phyloP scores from a whole-genome alignment of 2,113 vertebrate genomes.

The Callithrix jacchus region DNA sequence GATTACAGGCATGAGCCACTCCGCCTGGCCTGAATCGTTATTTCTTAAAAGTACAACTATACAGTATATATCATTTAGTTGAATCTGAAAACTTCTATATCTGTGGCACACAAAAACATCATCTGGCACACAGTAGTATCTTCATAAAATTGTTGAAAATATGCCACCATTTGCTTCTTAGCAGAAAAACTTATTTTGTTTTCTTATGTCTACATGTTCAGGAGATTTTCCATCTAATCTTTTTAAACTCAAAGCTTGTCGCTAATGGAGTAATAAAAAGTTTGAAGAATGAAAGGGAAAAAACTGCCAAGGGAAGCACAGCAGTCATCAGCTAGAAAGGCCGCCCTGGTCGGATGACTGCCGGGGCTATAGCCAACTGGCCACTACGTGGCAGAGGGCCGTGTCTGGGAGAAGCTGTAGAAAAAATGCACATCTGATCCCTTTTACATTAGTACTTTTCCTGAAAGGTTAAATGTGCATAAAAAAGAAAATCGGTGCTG shows the following conservation, averaged over 20 bases:
- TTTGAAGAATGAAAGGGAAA: neutral
- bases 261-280: neutral
- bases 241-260: neutral
- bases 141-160: neutral
- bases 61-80: neutral
- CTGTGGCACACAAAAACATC: neutral
- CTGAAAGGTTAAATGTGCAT: neutral
- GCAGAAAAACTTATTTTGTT: neutral
- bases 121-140: neutral
- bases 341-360: fast-evolving
- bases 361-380: neutral
- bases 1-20: too few species aligned
- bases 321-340: neutral
- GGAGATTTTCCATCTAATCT: neutral
- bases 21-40: too few species aligned
- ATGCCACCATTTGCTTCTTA: neutral
- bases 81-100: neutral
- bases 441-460: neutral
- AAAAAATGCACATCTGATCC: neutral
- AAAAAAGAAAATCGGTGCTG: neutral
- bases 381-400: neutral
- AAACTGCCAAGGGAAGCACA: neutral
- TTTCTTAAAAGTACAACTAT: neutral
- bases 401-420: neutral
- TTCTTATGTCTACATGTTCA: neutral